Percentiles rank a stretch among this genome's conserved stretches.
phyloP scores from a whole-genome alignment of 1,140 invertebrate genomes.

The Drosophila kepulauana region DNA sequence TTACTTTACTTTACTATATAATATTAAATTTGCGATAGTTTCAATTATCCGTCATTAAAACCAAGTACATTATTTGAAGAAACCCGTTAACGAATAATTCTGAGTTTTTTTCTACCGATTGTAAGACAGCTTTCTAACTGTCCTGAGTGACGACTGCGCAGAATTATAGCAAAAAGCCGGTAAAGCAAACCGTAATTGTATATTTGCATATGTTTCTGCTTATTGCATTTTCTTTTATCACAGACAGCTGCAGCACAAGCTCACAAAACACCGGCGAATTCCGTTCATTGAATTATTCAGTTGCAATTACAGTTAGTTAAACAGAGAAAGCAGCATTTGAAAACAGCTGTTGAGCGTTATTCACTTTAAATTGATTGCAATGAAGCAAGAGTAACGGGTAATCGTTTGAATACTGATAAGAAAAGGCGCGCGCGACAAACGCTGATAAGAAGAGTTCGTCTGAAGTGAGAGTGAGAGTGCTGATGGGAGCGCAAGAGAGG shows the following conservation, averaged over 20 bases:
- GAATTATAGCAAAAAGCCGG: conserved; percentile 14
- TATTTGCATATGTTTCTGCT: conserved; percentile 12
- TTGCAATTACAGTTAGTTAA: conserved; percentile 22
- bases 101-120: background rate
- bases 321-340: background rate
- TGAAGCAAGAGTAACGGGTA: background rate
- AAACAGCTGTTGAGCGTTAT: conserved; percentile 17
- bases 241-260: background rate
- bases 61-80: background rate
- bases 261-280: conserved; percentile 16
- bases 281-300: conserved; percentile 3
- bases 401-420: conserved; percentile 26
- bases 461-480: background rate
- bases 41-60: background rate
- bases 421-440: conserved; percentile 6
- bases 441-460: conserved; percentile 14
- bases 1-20: no score
- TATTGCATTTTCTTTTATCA: conserved; percentile 1
- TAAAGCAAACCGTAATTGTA: conserved; percentile 11
- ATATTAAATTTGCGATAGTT: no score
- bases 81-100: background rate
- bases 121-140: background rate
- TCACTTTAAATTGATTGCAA: background rate
- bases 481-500: background rate
- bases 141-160: background rate